Percentiles rank a stretch among this genome's conserved stretches.
Conservation (phyloP, 2,113 vertebrate genomes). For the Beaufortia kweichowensis region DNA sequence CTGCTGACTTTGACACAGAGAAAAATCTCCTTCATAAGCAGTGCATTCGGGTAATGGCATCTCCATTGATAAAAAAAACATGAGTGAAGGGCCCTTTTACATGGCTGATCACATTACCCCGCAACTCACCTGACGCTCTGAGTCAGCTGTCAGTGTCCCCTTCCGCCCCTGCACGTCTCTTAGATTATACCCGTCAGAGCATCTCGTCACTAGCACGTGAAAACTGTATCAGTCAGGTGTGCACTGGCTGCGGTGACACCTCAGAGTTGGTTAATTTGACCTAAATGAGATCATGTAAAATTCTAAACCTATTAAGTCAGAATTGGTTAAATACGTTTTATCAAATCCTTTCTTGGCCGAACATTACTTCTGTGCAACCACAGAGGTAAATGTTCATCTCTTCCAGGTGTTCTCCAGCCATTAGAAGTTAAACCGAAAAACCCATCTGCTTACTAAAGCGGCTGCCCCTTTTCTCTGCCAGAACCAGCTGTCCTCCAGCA, state of each 20-base stretch:
- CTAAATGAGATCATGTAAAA: background rate
- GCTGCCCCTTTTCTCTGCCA: slow-evolving; percentile 49
- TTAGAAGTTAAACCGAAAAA: slow-evolving; percentile 36
- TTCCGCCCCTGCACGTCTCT: slow-evolving; percentile 50
- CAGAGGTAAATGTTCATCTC: slow-evolving; percentile 67
- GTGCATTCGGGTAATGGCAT: slow-evolving; percentile 70
- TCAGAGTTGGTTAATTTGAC: background rate
- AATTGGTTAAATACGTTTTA: too few species aligned
- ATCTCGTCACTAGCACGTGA: slow-evolving; percentile 9
- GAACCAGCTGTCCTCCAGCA: slow-evolving; percentile 50
- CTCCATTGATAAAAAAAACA: slow-evolving; percentile 75
- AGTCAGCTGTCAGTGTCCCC: slow-evolving; percentile 62
- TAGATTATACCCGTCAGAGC: slow-evolving; percentile 8
- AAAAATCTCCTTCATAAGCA: slow-evolving; percentile 64
- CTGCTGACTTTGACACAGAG: slow-evolving; percentile 62
- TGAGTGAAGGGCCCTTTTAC: slow-evolving; percentile 70
- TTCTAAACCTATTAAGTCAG: too few species aligned
- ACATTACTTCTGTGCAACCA: slow-evolving; percentile 34
- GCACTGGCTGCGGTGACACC: background rate
- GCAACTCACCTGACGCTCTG: slow-evolving; percentile 66
- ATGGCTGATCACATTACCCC: slow-evolving; percentile 71
- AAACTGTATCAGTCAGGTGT: slow-evolving; percentile 21
- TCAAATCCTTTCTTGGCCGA: background rate
- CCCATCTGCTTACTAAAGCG: slow-evolving; percentile 31
- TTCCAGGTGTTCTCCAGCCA: slow-evolving; percentile 15